Base-by-base conservation (phyloP, 1,140 invertebrate species). In the Grapholita molesta region DNA sequence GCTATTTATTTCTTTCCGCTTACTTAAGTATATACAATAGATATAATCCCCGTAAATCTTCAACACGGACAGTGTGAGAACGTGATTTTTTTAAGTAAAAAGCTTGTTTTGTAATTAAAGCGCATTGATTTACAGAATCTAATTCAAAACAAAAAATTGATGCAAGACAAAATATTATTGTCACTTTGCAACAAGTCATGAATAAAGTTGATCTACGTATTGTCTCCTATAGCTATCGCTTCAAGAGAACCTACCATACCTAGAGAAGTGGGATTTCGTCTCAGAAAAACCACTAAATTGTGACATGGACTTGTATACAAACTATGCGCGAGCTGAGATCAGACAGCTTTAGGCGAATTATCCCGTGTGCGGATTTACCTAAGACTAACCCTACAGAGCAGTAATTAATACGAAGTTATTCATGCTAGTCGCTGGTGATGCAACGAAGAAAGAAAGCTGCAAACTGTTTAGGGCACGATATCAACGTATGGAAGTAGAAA, bases 341-440 rank as follows among this genome's bases (percentile, higher is more conserved):
- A 38, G 3, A n/a, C n/a, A n/a, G n/a, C n/a, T n/a, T n/a, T n/a
- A n/a, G n/a, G n/a, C n/a, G n/a, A n/a, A n/a, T n/a, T n/a, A n/a
- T n/a, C n/a, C n/a, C n/a, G n/a, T n/a, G n/a, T n/a, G n/a, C n/a
- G n/a, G n/a, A 38, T 5, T 38, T 15, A n/a, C 4, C 35, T 38
- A n/a, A 15, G 8, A 38, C 35, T 48, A 21, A 48, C 42, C 18
- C 42, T 48, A n/a, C 42, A 48, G 42, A 72, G 71, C 72, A 71
- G 75, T 82, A 80, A 82, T 78, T 75, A 78, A 78, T 74, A 73
- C 68, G 69, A 71, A 71, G 55, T 74, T 82, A 82, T 82, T 80
- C 77, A 80, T 72, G 66, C 57, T 61, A 64, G 71, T 71, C 70
- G 42, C 66, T 48, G 61, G 75, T 81, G 78, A 81, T 76, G 79